Percentiles rank a stretch among this genome's conserved stretches.
phyloP scores from a whole-genome alignment of 2,888 invertebrate genomes.

The Osmoderma eremita region DNA sequence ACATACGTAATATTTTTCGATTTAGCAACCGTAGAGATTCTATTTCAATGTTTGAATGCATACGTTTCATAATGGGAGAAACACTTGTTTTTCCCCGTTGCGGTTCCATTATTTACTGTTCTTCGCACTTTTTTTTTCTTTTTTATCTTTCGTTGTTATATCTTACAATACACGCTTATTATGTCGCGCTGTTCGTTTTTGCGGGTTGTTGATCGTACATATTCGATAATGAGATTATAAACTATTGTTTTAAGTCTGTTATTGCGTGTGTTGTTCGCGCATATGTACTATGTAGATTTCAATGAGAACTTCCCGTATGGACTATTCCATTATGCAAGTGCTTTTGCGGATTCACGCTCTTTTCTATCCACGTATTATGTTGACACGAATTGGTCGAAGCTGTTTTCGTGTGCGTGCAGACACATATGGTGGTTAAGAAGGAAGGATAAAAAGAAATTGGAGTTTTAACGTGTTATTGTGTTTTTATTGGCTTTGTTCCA shows the following conservation, averaged over 20 bases:
- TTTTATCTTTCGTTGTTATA: slow-evolving; percentile 11
- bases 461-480: too few species aligned
- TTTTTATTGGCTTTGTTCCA: too few species aligned
- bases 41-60: too few species aligned
- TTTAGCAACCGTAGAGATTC: too few species aligned
- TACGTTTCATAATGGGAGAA: too few species aligned
- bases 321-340: slow-evolving; percentile 7
- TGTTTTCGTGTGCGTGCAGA: too few species aligned
- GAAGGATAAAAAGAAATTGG: too few species aligned
- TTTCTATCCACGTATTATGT: too few species aligned
- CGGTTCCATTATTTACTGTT: slow-evolving; percentile 1
- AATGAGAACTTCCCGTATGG: slow-evolving; percentile 22
- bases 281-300: background rate
- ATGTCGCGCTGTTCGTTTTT: slow-evolving; percentile 6
- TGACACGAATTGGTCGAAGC: too few species aligned
- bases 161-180: slow-evolving; percentile 8
- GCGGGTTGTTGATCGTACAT: slow-evolving; percentile 14
- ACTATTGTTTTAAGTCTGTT: slow-evolving; percentile 23
- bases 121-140: slow-evolving; percentile 10
- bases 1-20: too few species aligned
- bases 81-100: background rate
- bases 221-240: slow-evolving; percentile 25
- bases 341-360: too few species aligned
- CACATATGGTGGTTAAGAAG: too few species aligned
- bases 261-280: slow-evolving; percentile 7